Conservation (phyloP, 2,113 vertebrate genomes). For the Coturnix japonica region DNA sequence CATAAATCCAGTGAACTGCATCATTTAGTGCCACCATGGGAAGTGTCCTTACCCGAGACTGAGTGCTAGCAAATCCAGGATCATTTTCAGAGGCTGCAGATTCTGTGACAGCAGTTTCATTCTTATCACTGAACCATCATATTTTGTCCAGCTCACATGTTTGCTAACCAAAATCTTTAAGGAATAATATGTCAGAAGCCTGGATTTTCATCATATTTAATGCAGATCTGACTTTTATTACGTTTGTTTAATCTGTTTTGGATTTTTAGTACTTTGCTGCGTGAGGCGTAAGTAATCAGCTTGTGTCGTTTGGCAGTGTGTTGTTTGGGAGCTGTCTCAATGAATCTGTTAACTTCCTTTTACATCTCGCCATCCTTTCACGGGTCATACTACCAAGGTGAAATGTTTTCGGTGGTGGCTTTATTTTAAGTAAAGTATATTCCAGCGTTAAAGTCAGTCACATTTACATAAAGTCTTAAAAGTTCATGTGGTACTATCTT, state of each 20-base stretch:
- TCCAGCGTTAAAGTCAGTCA: constrained; percentile 4
- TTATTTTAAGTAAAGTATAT: constrained; percentile 15
- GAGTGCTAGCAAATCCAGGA: rapidly evolving
- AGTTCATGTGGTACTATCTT: not conserved
- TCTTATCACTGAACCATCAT: not conserved
- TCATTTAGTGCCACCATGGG: not conserved
- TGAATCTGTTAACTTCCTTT: not conserved
- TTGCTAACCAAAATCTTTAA: not conserved
- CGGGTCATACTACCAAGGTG: constrained; percentile 21
- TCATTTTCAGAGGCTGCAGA: not conserved
- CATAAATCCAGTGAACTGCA: not conserved
- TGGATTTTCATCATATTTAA: constrained; percentile 10
- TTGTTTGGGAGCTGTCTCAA: not conserved
- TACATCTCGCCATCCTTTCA: constrained; percentile 5
- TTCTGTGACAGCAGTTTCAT: not conserved
- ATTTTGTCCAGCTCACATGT: not conserved
- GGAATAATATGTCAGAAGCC: not conserved
- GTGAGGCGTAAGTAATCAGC: not conserved
- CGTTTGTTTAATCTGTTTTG: not conserved
- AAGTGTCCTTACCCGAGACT: not conserved
- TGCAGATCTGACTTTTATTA: not conserved
- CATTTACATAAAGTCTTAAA: not conserved
- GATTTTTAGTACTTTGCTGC: not conserved
- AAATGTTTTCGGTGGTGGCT: not conserved
- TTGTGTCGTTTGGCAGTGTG: not conserved